Base-by-base conservation (phyloP, 2,113 vertebrate genomes). In the Laticauda colubrina region DNA sequence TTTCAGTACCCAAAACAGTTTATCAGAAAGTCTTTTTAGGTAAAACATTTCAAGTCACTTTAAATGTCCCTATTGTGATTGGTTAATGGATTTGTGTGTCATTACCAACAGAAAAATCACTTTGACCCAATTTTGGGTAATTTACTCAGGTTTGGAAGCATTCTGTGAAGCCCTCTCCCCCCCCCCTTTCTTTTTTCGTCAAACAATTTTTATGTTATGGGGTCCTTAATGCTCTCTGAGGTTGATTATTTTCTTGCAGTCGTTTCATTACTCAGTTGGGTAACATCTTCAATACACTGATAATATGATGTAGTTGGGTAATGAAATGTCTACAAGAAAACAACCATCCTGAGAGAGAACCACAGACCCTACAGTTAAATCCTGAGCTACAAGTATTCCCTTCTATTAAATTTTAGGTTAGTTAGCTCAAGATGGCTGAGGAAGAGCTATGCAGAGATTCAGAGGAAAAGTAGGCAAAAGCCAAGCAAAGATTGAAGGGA, bases 351-450 rank as follows among this genome's bases (percentile, higher is more conserved):
- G 14, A 34, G 64, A 34, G 14, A 69, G 64, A 69, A 69, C 29
- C 64, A 69, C 64, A 69, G 29, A n/a, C 29, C 56, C 61, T 9
- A 61, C 23, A 61, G 57, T 26, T 61, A 61, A 11, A 61, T 9
- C 9, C 24, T 12, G 11, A 53, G 10, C 51, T 61, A 61, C 8
- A 61, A 61, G 3, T 61, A 3, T 61, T 61, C 24, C 26, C 57
- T 61, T 61, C 57, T 61, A 26, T 61, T 61, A 61, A 26, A 61
- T 97, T 95, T 96, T 95, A 94, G 97, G 96, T 97, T 96, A 97
- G 97, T 97, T 98, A 98, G 97, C 97, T 97, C 96, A 93, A 97
- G 95, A 97, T 98, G 97, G 88, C 97, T 98, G 98, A 97, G 98
- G 94, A 97, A 61, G 95, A 93, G 94, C 97, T 97, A 1, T 97